Evolutionary conservation across 2,797 vertebrate species (phyloP).

Genomic region (Calcarius lapponicus): DNA sequence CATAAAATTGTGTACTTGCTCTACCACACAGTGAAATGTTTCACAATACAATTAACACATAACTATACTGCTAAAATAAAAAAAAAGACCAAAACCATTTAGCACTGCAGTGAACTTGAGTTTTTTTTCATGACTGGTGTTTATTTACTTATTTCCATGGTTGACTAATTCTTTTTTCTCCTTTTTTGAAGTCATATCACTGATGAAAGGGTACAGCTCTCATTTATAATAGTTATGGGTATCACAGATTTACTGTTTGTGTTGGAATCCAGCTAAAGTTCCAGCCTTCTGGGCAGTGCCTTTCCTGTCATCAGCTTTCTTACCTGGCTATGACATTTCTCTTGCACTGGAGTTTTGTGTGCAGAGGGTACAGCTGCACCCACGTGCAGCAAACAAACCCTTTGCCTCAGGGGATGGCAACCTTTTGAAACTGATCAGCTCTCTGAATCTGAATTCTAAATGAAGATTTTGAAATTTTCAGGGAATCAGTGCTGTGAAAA

Average conservation of each 20-base stretch:
- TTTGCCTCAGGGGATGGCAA: background rate
- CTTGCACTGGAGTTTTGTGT: background rate
- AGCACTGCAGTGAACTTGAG: background rate
- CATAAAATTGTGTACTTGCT: background rate
- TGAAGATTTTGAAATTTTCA: background rate
- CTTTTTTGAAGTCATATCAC: background rate
- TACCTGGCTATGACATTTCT: background rate
- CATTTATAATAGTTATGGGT: background rate
- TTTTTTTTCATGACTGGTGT: background rate
- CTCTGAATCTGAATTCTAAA: background rate
- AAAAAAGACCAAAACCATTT: background rate
- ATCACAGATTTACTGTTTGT: background rate
- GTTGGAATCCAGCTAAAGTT: background rate
- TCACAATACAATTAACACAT: background rate
- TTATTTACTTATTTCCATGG: background rate
- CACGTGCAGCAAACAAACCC: background rate
- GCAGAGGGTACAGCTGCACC: background rate
- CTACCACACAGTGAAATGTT: background rate
- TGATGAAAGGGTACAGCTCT: background rate
- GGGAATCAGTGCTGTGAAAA: background rate
- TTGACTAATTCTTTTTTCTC: background rate
- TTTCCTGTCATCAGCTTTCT: background rate
- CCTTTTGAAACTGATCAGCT: background rate
- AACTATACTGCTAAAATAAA: background rate
- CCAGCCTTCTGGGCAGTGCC: background rate